Percentiles rank a stretch among this genome's conserved stretches.
Conservation (phyloP, 2,888 invertebrate genomes). For the Lucinisca nassula region DNA sequence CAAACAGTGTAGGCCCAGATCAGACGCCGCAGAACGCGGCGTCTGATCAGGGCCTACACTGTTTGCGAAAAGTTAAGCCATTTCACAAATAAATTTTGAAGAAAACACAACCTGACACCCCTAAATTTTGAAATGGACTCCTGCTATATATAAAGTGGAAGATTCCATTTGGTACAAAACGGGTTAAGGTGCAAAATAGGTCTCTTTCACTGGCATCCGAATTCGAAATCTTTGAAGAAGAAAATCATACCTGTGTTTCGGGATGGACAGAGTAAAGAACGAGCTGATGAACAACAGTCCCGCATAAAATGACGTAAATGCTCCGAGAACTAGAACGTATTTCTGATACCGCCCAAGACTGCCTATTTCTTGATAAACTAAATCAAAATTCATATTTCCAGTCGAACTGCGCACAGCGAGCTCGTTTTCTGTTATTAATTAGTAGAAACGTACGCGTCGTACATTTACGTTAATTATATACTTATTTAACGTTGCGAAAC, state of each 20-base stretch:
- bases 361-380: slow-evolving; percentile 62
- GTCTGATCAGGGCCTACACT: too few relatives aligned
- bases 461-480: not conserved
- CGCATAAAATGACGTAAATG: slow-evolving; percentile 11
- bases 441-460: not conserved
- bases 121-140: too few relatives aligned
- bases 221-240: too few relatives aligned
- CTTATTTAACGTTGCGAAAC: not conserved
- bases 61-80: too few relatives aligned
- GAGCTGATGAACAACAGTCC: slow-evolving; percentile 47
- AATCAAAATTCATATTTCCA: slow-evolving; percentile 64
- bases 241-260: slow-evolving; percentile 33
- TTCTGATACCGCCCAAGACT: slow-evolving; percentile 68
- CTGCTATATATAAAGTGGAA: too few relatives aligned
- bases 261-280: slow-evolving; percentile 34
- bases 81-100: too few relatives aligned
- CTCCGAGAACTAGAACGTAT: slow-evolving; percentile 17
- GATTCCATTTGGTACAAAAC: too few relatives aligned
- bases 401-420: not conserved
- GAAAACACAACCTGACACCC: too few relatives aligned
- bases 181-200: too few relatives aligned
- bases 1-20: too few relatives aligned
- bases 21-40: too few relatives aligned
- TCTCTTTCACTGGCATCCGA: too few relatives aligned
- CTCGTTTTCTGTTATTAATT: not conserved